These are phyloP conservation scores for Sebastes goodei DNA, from an alignment of 2,797 vertebrate genomes.

Conservation along the genomic window DNA sequence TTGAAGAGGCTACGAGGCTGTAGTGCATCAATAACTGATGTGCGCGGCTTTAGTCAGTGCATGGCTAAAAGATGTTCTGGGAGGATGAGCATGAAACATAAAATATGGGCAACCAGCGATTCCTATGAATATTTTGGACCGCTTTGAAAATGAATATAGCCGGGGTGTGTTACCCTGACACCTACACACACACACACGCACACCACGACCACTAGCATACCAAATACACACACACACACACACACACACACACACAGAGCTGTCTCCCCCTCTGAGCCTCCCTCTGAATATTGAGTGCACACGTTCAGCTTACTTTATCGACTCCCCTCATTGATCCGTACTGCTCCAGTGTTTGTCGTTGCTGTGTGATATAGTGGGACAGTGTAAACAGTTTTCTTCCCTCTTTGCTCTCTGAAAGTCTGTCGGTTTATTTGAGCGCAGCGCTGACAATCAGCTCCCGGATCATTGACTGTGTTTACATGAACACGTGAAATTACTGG, in stretches of 20 bases:
- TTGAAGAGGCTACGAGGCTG: conserved; percentile 42
- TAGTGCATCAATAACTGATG: conserved; percentile 66
- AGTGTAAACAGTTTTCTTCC: conserved; percentile 34
- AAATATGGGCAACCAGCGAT: conserved; percentile 46
- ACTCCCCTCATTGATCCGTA: conserved; percentile 48
- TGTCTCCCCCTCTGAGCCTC: conserved; percentile 1
- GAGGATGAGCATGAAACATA: conserved; percentile 57
- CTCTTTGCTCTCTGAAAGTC: not conserved
- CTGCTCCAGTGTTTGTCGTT: conserved; percentile 25
- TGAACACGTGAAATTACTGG: not conserved
- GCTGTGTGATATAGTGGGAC: conserved; percentile 28
- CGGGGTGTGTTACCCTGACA: conserved; percentile 13
- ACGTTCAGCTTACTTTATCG: conserved; percentile 45
- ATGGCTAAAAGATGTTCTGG: conserved; percentile 62
- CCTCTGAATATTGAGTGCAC: conserved; percentile 42
- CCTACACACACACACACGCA: not conserved
- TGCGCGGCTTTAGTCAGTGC: conserved; percentile 42
- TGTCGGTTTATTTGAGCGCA: conserved; percentile 4
- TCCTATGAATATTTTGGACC: conserved; percentile 53
- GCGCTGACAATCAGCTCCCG: not conserved
- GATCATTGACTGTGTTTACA: not conserved
- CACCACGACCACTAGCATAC: no score
- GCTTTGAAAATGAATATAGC: conserved; percentile 39
- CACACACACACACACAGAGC: not conserved
- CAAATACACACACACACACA: not conserved